phyloP scores from a whole-genome alignment of 2,888 invertebrate species.

The Tiliacea citrago region DNA sequence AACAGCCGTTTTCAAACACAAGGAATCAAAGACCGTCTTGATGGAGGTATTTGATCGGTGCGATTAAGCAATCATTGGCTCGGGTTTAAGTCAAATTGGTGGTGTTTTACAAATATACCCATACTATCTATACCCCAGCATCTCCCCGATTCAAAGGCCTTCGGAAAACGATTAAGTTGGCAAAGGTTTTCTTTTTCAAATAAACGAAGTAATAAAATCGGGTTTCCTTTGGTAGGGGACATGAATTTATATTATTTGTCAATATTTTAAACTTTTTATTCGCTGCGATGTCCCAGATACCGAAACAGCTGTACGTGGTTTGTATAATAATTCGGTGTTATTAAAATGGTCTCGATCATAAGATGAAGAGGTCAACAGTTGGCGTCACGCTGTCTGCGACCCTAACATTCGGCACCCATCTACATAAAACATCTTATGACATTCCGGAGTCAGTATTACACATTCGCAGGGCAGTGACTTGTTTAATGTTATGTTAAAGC shows the following conservation, averaged over 20 bases:
- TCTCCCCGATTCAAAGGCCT: constrained; percentile 35
- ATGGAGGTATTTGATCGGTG: constrained; percentile 51
- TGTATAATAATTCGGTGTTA: constrained; percentile 49
- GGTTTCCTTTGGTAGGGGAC: constrained; percentile 11
- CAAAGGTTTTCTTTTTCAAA: constrained; percentile 44
- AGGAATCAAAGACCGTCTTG: constrained; percentile 49
- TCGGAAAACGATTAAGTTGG: constrained; percentile 46
- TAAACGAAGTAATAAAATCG: constrained; percentile 49
- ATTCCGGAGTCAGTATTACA: constrained; percentile 64
- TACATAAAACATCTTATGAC: constrained; percentile 69
- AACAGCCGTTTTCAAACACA: constrained; percentile 33
- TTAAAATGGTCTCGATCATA: constrained; percentile 78
- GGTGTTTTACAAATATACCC: constrained; percentile 54
- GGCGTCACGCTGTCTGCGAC: constrained; percentile 84
- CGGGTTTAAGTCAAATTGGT: constrained; percentile 55
- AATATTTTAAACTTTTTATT: constrained; percentile 40
- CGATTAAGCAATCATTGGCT: constrained; percentile 55
- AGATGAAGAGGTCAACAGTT: constrained; percentile 65
- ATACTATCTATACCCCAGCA: constrained; percentile 24
- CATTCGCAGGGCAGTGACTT: constrained; percentile 57
- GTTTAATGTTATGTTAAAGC: constrained; percentile 45
- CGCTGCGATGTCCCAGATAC: constrained; percentile 9
- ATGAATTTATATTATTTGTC: constrained; percentile 46
- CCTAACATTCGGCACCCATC: constrained; percentile 68
- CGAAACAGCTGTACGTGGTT: constrained; percentile 49